Conservation (phyloP, 2,888 invertebrate species). For the Amphipoea lucens region DNA sequence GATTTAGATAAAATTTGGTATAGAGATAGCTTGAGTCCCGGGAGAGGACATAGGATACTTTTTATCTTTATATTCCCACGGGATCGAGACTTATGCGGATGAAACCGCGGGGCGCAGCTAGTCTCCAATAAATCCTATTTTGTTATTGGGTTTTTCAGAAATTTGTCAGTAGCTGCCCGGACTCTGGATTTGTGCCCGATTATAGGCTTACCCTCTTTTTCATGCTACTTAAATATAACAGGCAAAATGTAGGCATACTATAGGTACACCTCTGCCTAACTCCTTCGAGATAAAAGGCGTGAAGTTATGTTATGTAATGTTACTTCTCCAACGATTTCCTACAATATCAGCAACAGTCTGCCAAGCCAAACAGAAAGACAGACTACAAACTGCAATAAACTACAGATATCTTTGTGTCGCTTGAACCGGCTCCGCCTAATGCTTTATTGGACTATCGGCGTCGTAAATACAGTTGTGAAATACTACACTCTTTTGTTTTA, state of each 20-base stretch:
- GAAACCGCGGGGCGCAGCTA: no score
- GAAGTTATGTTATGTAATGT: background rate
- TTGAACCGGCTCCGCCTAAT: conserved; percentile 17
- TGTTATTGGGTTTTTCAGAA: no score
- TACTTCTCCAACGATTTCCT: background rate
- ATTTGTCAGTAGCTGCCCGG: no score
- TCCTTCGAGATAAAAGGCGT: no score
- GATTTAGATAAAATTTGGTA: no score
- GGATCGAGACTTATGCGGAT: no score
- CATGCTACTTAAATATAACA: background rate
- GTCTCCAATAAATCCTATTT: no score
- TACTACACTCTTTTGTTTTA: conserved; percentile 35
- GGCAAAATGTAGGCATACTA: background rate
- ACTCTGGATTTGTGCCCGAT: no score
- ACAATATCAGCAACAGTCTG: background rate
- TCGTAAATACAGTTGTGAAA: conserved; percentile 45
- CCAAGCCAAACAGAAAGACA: conserved; percentile 1
- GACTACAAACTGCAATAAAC: conserved; percentile 37
- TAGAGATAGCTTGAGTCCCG: no score
- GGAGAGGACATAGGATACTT: no score
- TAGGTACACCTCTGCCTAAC: background rate
- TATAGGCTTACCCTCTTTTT: no score
- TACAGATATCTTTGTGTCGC: conserved; percentile 32
- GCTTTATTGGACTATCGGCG: conserved; percentile 35
- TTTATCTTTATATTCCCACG: no score